phyloP scores from a whole-genome alignment of 2,888 invertebrate species.

The Anagyrus pseudococci region DNA sequence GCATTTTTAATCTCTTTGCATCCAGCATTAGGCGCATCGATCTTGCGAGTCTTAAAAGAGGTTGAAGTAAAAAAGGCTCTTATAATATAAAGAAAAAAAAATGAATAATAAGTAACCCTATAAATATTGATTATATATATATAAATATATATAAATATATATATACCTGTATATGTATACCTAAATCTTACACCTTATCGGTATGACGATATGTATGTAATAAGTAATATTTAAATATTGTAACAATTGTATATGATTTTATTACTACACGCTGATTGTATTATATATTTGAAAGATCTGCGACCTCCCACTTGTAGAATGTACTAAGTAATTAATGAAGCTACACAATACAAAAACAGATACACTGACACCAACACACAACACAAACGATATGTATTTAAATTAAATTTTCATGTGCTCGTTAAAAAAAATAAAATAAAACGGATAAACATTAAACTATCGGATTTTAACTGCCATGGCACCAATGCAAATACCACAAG shows the following conservation, averaged over 20 bases:
- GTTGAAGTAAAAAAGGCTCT: slow-evolving; percentile 35
- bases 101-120: slow-evolving; percentile 53
- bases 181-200: slow-evolving; percentile 54
- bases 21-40: slow-evolving; percentile 38
- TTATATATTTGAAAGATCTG: slow-evolving; percentile 60
- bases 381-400: slow-evolving; percentile 8
- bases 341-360: slow-evolving; percentile 39
- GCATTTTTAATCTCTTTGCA: slow-evolving; percentile 37
- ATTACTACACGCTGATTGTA: slow-evolving; percentile 62
- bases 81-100: slow-evolving; percentile 32
- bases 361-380: slow-evolving; percentile 22
- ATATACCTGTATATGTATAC: slow-evolving; percentile 56
- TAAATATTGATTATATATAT: slow-evolving; percentile 55
- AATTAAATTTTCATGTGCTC: slow-evolving; percentile 27
- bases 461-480: slow-evolving; percentile 55
- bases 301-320: slow-evolving; percentile 61
- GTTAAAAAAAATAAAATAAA: slow-evolving; percentile 18
- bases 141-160: slow-evolving; percentile 52
- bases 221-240: slow-evolving; percentile 63
- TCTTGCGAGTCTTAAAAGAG: slow-evolving; percentile 38
- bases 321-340: slow-evolving; percentile 47
- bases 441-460: slow-evolving; percentile 41
- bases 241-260: slow-evolving; percentile 63
- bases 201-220: slow-evolving; percentile 59
- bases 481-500: background rate